Evolutionary conservation across 2,888 invertebrate genomes (phyloP), one percentile per base, ranked within the genome.

Genomic region (Metellina segmentata): DNA sequence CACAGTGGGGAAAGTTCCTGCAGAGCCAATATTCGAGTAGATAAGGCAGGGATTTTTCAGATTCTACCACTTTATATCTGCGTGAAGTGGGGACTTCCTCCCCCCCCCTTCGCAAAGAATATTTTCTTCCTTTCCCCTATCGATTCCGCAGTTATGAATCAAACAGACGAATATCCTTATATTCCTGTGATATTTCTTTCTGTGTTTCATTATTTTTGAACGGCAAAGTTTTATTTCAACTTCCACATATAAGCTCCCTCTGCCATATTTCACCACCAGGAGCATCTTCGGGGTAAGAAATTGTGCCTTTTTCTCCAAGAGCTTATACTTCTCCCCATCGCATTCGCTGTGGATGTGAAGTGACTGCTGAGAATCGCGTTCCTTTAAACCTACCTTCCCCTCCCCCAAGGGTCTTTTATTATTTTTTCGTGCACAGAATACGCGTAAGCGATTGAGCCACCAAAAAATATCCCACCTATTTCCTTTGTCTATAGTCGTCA

Each of bases 351-450:
- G n/a, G n/a, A 52, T 34, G 61, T 69, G 9, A 79, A 52, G 51
- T 34, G 61, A 61, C 61, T 61, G 61, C 9, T 34, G 34, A 61
- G 61, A 61, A 61, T 61, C 7, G 34, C 61, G 16, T 61, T 16
- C 61, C 61, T 9, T 61, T 16, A 61, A 13, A 79, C 53, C 51
- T 77, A 51, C 1, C 77, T 20, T 13, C 11, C 34, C 61, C 34
- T 78, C 49, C 51, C n/a, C 51, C 51, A 6, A 52, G 19, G 20
- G 16, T 70, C 69, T 49, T 86, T 86, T 86, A 86, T 86, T 70
- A 49, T 86, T 49, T 70, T 48, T 86, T 48, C 86, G 86, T 86
- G 86, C 78, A 13, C 34, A 70, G 86, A 86, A 86, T 86, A 86
- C 34, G 52, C 52, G 71, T 51, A 49, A 49, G 74, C 52, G 74